Base-by-base conservation (phyloP, 2,113 vertebrate species). In the Pollachius pollachius region DNA sequence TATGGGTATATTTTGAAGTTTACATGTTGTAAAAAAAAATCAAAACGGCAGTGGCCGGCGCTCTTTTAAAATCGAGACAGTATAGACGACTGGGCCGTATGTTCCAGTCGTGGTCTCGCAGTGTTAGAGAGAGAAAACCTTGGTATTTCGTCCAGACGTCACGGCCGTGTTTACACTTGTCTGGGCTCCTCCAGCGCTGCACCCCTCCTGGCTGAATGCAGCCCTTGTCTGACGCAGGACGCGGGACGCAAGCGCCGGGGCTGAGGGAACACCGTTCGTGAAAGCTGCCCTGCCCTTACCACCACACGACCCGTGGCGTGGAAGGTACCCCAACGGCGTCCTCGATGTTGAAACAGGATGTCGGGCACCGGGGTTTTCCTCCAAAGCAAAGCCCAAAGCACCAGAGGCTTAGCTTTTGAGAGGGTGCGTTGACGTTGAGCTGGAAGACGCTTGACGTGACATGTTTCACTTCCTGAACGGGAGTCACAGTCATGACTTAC, bases 281-380 rank as follows among this genome's bases (percentile, higher is more conserved):
- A 79, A 84, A 73, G 67, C 74, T 70, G 56, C 66, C 66, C 30
- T 77, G 65, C 74, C 80, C 82, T 85, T 83, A 67, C 75, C 66
- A 52, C 70, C 56, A 34, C 30, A 34, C 30, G 30, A 7, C 30
- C 30, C 4, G 6, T 34, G 75, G 85, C 4, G 6, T 34, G 75
- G 85, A 87, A 87, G 88, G 79, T 76, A 57, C 41, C 78, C 67
- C 56, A 76, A 84, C 79, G 78, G n/a, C 72, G 73, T 69, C 65
- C 41, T 48, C 8, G 2, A 66, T 74, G 71, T 13, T 57, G 54
- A 17, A 48, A 57, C 17, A 56, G 72, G 88, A 89, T 85, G 76
- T 87, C 73, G 84, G 73, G 69, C 72, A 74, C 77, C 64, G 70
- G 67, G 81, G 59, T 80, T 88, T 80, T 68, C 9, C 37, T 4